Evolutionary conservation across 2,888 invertebrate species (phyloP).

Genomic region (Lysandra coridon): DNA sequence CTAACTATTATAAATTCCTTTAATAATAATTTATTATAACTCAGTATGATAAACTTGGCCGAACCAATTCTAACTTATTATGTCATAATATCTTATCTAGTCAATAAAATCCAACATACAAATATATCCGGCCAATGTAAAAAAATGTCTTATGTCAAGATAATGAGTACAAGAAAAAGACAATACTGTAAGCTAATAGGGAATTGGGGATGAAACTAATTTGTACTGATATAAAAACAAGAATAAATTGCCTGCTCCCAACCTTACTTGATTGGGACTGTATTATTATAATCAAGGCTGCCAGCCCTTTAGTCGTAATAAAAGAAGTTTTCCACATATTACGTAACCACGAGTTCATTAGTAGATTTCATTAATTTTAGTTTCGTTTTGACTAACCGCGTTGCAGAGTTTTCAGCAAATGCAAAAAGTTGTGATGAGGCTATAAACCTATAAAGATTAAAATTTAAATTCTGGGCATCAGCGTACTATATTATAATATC

Average conservation of each 20-base stretch:
- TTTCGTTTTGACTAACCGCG: background rate
- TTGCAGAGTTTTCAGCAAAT: background rate
- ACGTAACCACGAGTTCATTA: background rate
- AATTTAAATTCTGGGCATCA: no score
- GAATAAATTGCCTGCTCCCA: conserved; percentile 24
- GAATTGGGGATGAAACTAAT: conserved; percentile 23
- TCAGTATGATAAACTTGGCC: no score
- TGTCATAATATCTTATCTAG: background rate
- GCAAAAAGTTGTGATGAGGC: background rate
- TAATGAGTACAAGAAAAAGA: conserved; percentile 18
- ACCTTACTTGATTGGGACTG: conserved; percentile 20
- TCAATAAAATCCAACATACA: background rate
- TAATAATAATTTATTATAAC: no score
- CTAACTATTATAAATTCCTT: no score
- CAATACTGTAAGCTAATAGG: conserved; percentile 7
- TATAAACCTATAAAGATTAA: background rate
- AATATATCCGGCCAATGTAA: background rate
- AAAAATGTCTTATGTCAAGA: background rate
- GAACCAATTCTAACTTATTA: background rate
- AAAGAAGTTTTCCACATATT: conserved; percentile 4
- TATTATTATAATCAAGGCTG: conserved; percentile 27
- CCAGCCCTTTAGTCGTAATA: background rate
- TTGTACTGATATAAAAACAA: conserved; percentile 31
- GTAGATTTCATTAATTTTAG: conserved; percentile 6
- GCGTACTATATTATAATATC: no score